A percentile compares a stretch with the other conserved stretches of the same genome.
Conservation (phyloP, 1,140 invertebrate species). For the Neocloeon triangulifer region DNA sequence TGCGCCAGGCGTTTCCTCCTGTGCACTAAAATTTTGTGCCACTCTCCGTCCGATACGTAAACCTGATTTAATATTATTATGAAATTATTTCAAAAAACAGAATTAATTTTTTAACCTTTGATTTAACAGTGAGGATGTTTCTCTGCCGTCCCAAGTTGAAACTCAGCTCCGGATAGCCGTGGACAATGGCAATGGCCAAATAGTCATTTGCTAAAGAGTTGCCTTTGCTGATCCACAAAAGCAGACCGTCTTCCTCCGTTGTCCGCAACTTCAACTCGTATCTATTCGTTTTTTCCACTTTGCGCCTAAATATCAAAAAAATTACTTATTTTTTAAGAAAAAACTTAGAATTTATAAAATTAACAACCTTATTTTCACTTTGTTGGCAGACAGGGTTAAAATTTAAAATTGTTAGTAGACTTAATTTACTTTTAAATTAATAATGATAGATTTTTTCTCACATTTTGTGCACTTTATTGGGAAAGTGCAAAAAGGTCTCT, state of each 20-base stretch:
- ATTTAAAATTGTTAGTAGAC: too few relatives aligned
- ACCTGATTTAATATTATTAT: too few relatives aligned
- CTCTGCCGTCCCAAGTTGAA: slow-evolving; percentile 36
- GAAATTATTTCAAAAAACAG: too few relatives aligned
- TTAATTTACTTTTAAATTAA: slow-evolving; percentile 7
- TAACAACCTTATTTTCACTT: too few relatives aligned
- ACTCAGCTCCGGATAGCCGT: slow-evolving; percentile 33
- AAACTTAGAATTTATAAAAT: too few relatives aligned
- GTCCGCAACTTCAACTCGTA: too few relatives aligned
- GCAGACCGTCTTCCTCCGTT: slow-evolving; percentile 39
- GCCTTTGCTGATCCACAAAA: slow-evolving; percentile 41
- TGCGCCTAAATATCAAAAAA: too few relatives aligned
- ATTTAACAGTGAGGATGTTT: slow-evolving; percentile 25
- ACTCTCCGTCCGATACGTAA: slow-evolving; percentile 42
- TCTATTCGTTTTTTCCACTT: too few relatives aligned
- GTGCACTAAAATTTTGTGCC: slow-evolving; percentile 42
- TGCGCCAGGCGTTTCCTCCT: slow-evolving; percentile 40
- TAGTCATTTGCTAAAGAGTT: slow-evolving; percentile 26
- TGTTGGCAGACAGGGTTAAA: too few relatives aligned
- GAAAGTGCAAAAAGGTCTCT: slow-evolving; percentile 33
- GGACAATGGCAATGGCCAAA: slow-evolving; percentile 31
- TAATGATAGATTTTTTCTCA: slow-evolving; percentile 16
- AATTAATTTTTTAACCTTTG: slow-evolving; percentile 19
- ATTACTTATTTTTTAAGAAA: too few relatives aligned
- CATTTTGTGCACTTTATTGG: slow-evolving; percentile 31